These are phyloP conservation scores for Monoplex corrugatus DNA, from an alignment of 2,888 invertebrate genomes.

Conservation along the genomic window DNA sequence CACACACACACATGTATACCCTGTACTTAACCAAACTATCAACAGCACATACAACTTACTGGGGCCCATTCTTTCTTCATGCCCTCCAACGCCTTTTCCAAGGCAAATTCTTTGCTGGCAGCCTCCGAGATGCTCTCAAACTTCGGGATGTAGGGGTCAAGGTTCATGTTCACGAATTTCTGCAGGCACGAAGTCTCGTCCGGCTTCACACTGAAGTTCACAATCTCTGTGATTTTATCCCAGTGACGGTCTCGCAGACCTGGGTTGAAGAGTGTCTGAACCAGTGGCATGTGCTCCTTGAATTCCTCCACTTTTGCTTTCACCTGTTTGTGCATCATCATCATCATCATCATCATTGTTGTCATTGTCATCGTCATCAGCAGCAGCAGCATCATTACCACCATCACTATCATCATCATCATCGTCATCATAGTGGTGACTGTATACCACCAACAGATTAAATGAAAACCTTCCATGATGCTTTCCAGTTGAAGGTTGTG, in stretches of 20 bases:
- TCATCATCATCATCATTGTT: too few relatives aligned
- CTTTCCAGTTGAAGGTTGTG: too few relatives aligned
- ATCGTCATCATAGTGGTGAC: too few relatives aligned
- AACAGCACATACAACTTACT: slow-evolving; percentile 65
- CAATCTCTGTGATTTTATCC: slow-evolving; percentile 96
- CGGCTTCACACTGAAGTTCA: slow-evolving; percentile 94
- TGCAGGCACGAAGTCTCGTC: slow-evolving; percentile 90
- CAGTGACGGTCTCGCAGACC: slow-evolving; percentile 90
- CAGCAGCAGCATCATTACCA: too few relatives aligned
- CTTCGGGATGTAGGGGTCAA: slow-evolving; percentile 91
- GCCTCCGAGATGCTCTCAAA: slow-evolving; percentile 96
- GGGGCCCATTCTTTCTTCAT: slow-evolving; percentile 94
- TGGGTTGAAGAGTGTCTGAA: slow-evolving; percentile 95
- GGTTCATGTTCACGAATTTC: slow-evolving; percentile 92
- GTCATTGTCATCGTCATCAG: too few relatives aligned
- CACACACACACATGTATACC: too few relatives aligned
- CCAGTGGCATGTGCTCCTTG: slow-evolving; percentile 90
- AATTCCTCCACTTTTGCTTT: slow-evolving; percentile 92
- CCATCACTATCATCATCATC: too few relatives aligned
- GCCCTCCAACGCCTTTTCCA: slow-evolving; percentile 93
- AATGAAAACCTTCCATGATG: too few relatives aligned
- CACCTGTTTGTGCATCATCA: slow-evolving; percentile 78
- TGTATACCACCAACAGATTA: too few relatives aligned
- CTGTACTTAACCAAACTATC: too few relatives aligned
- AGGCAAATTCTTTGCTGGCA: slow-evolving; percentile 96